Percentiles rank a stretch among this genome's conserved stretches.
Conservation (phyloP, 2,888 invertebrate species). For the Crocallis elinguaria region DNA sequence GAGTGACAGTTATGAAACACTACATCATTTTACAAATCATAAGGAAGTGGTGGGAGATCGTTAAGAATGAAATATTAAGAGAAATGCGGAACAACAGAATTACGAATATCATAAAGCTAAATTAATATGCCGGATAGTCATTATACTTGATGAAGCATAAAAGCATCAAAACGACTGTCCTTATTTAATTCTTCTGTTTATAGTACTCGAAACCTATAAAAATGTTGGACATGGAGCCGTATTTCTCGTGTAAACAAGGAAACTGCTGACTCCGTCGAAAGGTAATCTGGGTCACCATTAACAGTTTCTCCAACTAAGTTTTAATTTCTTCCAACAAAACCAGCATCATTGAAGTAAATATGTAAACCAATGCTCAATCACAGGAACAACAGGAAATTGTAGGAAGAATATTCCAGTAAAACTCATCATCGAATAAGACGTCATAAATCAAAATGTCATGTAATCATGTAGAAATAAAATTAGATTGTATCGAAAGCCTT, state of each 20-base stretch:
- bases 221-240: slow-evolving; percentile 38
- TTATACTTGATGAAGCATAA: slow-evolving; percentile 32
- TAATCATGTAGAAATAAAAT: slow-evolving; percentile 3
- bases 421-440: neutral
- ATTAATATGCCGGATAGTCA: slow-evolving; percentile 24
- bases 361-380: neutral
- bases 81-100: slow-evolving; percentile 11
- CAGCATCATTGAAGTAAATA: neutral
- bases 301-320: slow-evolving; percentile 63
- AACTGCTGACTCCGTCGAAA: slow-evolving; percentile 49
- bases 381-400: neutral
- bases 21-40: slow-evolving; percentile 2
- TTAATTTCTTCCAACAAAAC: slow-evolving; percentile 64
- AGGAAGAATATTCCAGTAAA: neutral
- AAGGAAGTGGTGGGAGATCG: slow-evolving; percentile 7
- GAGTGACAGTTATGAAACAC: neutral
- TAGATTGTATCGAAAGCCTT: slow-evolving; percentile 45
- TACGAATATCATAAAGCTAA: slow-evolving; percentile 24
- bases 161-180: slow-evolving; percentile 28
- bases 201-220: slow-evolving; percentile 38
- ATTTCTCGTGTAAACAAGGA: slow-evolving; percentile 63
- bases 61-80: slow-evolving; percentile 4
- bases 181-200: slow-evolving; percentile 39
- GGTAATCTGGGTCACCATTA: slow-evolving; percentile 65
- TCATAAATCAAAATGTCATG: slow-evolving; percentile 11